phyloP scores from a whole-genome alignment of 2,888 invertebrate genomes.

The Pteria penguin region DNA sequence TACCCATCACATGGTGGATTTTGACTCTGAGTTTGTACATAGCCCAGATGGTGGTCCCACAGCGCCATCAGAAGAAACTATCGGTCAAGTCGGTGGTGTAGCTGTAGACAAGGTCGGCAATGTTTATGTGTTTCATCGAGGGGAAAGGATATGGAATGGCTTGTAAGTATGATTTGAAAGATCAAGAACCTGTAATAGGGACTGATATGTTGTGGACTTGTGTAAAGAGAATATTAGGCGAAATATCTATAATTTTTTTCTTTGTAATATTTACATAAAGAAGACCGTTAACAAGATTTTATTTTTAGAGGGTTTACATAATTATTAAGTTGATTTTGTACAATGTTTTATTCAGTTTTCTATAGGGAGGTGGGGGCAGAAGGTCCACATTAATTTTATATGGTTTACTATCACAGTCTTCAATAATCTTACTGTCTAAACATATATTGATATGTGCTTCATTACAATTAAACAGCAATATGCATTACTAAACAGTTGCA shows the following conservation, averaged over 20 bases:
- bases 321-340: no score
- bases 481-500: no score
- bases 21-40: slow-evolving; percentile 31
- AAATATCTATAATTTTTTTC: neutral
- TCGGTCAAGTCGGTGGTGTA: slow-evolving; percentile 93
- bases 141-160: slow-evolving; percentile 88
- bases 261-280: neutral
- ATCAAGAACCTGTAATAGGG: neutral
- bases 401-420: no score
- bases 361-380: no score
- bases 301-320: no score
- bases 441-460: no score
- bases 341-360: no score
- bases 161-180: slow-evolving; percentile 81
- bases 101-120: slow-evolving; percentile 89
- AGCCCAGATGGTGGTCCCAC: neutral
- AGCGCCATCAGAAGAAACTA: slow-evolving; percentile 1
- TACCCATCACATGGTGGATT: slow-evolving; percentile 22
- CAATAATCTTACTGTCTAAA: no score
- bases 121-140: slow-evolving; percentile 92
- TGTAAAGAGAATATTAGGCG: neutral
- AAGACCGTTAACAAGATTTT: no score
- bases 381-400: no score
- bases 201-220: neutral
- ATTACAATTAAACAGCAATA: no score